Conservation (phyloP, 2,113 vertebrate genomes). For the Pavo muticus region DNA sequence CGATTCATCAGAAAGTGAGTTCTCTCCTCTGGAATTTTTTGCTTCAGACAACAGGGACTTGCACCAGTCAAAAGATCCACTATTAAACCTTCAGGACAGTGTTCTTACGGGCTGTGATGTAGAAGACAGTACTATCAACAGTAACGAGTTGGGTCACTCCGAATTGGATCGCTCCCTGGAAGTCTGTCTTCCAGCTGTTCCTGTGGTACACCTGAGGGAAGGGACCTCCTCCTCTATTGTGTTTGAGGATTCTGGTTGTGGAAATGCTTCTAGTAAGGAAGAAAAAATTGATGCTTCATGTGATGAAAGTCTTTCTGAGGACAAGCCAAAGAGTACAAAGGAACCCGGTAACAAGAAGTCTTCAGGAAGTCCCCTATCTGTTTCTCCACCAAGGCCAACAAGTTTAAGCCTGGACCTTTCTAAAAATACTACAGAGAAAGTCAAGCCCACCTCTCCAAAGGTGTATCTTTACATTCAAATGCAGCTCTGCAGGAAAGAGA, state of each 20-base stretch:
- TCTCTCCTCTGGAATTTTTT: conserved; percentile 74
- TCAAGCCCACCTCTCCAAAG: conserved; percentile 89
- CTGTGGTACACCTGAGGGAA: conserved; percentile 77
- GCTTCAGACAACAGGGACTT: conserved; percentile 9
- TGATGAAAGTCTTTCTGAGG: conserved; percentile 29
- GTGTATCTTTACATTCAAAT: conserved; percentile 99
- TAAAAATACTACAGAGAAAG: conserved; percentile 70
- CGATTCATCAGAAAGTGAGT: conserved; percentile 77
- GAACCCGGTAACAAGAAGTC: conserved; percentile 59
- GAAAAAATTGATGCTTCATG: conserved; percentile 43
- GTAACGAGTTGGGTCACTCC: conserved; percentile 76
- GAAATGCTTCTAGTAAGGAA: conserved; percentile 80
- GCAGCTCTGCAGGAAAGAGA: conserved; percentile 98
- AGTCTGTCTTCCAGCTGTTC: conserved; percentile 78
- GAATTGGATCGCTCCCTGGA: conserved; percentile 82
- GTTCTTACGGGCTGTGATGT: conserved; percentile 82
- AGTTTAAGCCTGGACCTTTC: conserved; percentile 85
- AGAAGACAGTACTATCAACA: conserved; percentile 80
- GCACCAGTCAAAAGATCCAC: conserved; percentile 48
- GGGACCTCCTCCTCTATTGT: conserved; percentile 96
- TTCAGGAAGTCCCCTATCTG: conserved; percentile 73
- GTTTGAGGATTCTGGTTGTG: conserved; percentile 96
- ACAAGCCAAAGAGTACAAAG: conserved; percentile 49
- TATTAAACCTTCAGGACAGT: conserved; percentile 79
- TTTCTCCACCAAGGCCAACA: conserved; percentile 87